Conservation (phyloP, 2,113 vertebrate genomes). For the Barnardius zonarius region DNA sequence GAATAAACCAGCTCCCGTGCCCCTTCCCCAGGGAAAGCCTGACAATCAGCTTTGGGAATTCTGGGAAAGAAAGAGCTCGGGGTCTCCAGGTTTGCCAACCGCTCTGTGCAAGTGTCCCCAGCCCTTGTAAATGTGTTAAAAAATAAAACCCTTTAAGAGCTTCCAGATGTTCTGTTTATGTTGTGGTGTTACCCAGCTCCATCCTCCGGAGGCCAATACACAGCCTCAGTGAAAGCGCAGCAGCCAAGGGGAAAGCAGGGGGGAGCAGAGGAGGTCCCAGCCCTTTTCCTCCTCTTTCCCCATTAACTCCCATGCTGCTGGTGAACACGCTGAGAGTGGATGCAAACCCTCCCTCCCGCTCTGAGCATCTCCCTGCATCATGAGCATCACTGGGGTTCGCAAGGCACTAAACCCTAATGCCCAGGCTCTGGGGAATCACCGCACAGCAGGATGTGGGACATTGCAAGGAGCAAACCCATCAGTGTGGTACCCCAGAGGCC, state of each 20-base stretch:
- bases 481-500: background rate
- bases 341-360: background rate
- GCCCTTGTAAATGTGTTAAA: conserved; percentile 59
- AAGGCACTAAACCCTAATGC: background rate
- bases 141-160: conserved; percentile 64
- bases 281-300: background rate
- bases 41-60: background rate
- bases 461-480: background rate
- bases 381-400: rapidly evolving
- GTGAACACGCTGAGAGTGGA: rapidly evolving
- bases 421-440: background rate
- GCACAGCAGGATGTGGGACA: rapidly evolving
- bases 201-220: conserved; percentile 17
- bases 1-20: background rate
- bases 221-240: conserved; percentile 32
- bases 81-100: background rate
- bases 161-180: conserved; percentile 68
- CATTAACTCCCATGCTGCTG: background rate
- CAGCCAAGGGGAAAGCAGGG: background rate
- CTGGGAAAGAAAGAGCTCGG: background rate
- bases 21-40: background rate
- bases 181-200: conserved; percentile 34
- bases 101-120: conserved; percentile 30
- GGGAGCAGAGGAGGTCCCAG: background rate
- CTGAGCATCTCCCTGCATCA: background rate